Evolutionary conservation across 2,113 vertebrate genomes (phyloP), one percentile per base, ranked within the genome.

Genomic region (Leptodactylus fuscus): DNA sequence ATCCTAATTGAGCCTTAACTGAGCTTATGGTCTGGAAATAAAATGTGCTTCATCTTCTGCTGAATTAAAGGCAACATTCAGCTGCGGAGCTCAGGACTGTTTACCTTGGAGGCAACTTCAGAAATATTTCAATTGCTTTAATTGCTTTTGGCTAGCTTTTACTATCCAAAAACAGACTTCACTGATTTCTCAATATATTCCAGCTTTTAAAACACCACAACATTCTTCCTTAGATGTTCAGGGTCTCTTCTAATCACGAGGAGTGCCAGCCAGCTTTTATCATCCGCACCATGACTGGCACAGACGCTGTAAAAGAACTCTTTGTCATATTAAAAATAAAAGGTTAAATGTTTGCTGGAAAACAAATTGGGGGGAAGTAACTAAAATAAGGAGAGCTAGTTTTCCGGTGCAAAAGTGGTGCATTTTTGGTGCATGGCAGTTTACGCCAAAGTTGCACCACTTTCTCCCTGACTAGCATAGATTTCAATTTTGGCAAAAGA

Each of bases 111-210:
- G 24, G 49, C 48, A 8, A 53, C 69, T 82, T 73, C 49, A 73
- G 49, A 82, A 82, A 51, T 73, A 82, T 73, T 73, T 58, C 48
- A 82, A 70, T 73, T 73, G 41, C 51, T 73, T 38, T 82, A 55
- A 73, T 81, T 81, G 41, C 79, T 16, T 73, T 82, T 82, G 44
- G 49, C 67, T 58, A 18, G 32, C 22, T 38, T 55, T 29, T 41
- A 82, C 34, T 82, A 41, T 44, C 49, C 48, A 51, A 82, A 62
- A 82, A 44, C 32, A 73, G 34, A 29, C 81, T 55, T 32, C 34
- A 41, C 16, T 41, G 67, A 73, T 55, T 58, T 73, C 67, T 44
- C 67, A 58, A 24, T 44, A 36, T 15, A 32, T 70, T 73, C 55
- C 49, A 58, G 32, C 81, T 55, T 82, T 73, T 12, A 41, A 34